phyloP scores from a whole-genome alignment of 2,797 vertebrate genomes.

The Melanotaenia trifasciata region DNA sequence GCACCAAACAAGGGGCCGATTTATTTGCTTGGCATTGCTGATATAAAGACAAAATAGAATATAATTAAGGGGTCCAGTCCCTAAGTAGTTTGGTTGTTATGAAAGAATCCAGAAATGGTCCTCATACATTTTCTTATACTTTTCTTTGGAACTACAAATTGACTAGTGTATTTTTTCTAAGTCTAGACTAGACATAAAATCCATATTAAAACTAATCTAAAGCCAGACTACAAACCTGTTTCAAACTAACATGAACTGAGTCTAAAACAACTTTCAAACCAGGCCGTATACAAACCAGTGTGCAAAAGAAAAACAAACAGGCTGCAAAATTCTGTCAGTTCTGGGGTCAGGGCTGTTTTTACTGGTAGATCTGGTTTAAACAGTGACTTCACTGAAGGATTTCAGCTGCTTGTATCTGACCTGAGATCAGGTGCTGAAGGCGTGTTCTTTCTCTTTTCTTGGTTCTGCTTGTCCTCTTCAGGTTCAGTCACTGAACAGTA shows the following conservation, averaged over 20 bases:
- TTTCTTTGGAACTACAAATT: too few relatives aligned
- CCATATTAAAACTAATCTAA: too few relatives aligned
- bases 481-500: conserved; percentile 85
- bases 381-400: not conserved
- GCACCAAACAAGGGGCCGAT: too few relatives aligned
- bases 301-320: not conserved
- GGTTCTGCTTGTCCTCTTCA: conserved; percentile 86
- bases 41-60: too few relatives aligned
- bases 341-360: not conserved
- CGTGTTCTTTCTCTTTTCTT: conserved; percentile 78
- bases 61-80: too few relatives aligned
- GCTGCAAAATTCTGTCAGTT: not conserved
- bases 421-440: conserved; percentile 75
- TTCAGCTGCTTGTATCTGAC: not conserved
- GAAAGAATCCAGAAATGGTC: too few relatives aligned
- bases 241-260: not conserved
- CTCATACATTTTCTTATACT: too few relatives aligned
- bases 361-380: not conserved
- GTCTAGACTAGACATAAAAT: too few relatives aligned
- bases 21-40: too few relatives aligned
- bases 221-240: not conserved
- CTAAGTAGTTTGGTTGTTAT: too few relatives aligned
- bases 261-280: not conserved
- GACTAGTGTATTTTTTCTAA: too few relatives aligned
- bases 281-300: not conserved